Evolutionary conservation across 1,140 invertebrate genomes (phyloP), one percentile per base, ranked within the genome.

Genomic region (Dinoponera quadriceps): DNA sequence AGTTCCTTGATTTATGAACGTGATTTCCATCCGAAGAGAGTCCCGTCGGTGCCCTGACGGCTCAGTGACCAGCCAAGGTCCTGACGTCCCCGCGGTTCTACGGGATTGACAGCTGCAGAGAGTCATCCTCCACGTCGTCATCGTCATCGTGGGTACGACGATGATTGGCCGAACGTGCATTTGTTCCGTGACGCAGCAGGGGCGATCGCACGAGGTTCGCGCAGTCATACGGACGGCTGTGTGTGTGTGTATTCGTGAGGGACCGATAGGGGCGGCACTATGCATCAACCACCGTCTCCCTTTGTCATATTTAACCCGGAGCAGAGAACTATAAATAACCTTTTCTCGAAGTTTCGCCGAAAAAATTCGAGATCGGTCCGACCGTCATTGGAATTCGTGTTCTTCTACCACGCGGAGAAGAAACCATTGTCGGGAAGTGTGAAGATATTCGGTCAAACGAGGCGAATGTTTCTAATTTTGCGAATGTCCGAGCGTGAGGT

Each of bases 101-200:
- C 33, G 57, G 66, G 89, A 91, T 91, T 93, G 91, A 91, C 91
- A 91, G 89, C 88, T 91, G 89, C 75, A 85, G 84, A 89, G 85
- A 92, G 91, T 92, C 92, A 92, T 92, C 88, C 86, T 89, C 82
- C 48, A 77, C 85, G 80, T 86, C 90, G 87, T 91, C 90, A 91
- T 91, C 90, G 84, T 88, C 87, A 87, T 87, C 87, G 82, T 80
- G 80, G 85, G 65, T 63, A 66, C 82, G 55, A 91, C 83, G 88
- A 91, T 91, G 90, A 92, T 92, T 90, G 91, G 89, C 88, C 86
- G 90, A 86, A 90, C 87, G 91, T 75, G 89, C 92, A 92, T 94
- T 93, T 91, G 91, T 92, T 92, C 91, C 92, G 89, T 94, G 93
- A 94, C 93, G 91, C 91, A 94, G 93, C 93, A 93, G 86, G 85